Percentiles rank a stretch among this genome's conserved stretches.
Evolutionary conservation across 2,113 vertebrate genomes (phyloP).

Genomic region (Chaenocephalus aceratus): DNA sequence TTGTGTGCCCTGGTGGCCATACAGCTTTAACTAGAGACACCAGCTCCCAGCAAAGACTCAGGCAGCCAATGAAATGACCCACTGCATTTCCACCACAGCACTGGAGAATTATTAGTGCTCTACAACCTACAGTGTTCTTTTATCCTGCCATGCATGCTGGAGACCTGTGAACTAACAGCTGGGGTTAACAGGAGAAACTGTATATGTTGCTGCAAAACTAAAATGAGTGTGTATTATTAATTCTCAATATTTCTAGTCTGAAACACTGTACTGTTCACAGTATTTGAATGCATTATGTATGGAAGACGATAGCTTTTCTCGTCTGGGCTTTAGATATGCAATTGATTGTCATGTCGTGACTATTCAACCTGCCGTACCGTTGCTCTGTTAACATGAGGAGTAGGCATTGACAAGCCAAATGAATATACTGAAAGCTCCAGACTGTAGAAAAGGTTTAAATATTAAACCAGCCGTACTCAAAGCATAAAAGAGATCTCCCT

Average conservation of each 20-base stretch:
- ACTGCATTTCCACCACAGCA: conserved; percentile 25
- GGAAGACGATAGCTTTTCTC: conserved; percentile 23
- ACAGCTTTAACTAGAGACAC: conserved; percentile 53
- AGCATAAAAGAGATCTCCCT: conserved; percentile 74
- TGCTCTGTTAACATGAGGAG: conserved; percentile 50
- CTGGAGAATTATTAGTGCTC: conserved; percentile 30
- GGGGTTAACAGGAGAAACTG: conserved; percentile 11
- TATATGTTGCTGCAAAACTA: conserved; percentile 24
- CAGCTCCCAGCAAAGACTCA: conserved; percentile 46
- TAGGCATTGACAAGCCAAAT: conserved; percentile 42
- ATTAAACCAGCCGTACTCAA: conserved; percentile 67
- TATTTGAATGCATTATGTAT: conserved; percentile 52
- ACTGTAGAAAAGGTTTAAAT: conserved; percentile 72
- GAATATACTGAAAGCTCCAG: conserved; percentile 45
- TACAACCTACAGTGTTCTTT: conserved; percentile 40
- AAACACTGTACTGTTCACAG: conserved; percentile 29
- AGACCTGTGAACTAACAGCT: not conserved
- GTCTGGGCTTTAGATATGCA: conserved; percentile 15
- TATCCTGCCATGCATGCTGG: conserved; percentile 21
- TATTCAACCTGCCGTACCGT: conserved; percentile 21
- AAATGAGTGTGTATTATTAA: conserved; percentile 31
- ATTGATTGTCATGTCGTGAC: conserved; percentile 58
- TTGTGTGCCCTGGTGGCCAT: conserved; percentile 39
- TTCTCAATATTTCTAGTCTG: conserved; percentile 19
- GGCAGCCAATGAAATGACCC: conserved; percentile 54